Conservation (phyloP, 35 echinoderm and acorn worm species). For the Ophioderma brevispina region DNA sequence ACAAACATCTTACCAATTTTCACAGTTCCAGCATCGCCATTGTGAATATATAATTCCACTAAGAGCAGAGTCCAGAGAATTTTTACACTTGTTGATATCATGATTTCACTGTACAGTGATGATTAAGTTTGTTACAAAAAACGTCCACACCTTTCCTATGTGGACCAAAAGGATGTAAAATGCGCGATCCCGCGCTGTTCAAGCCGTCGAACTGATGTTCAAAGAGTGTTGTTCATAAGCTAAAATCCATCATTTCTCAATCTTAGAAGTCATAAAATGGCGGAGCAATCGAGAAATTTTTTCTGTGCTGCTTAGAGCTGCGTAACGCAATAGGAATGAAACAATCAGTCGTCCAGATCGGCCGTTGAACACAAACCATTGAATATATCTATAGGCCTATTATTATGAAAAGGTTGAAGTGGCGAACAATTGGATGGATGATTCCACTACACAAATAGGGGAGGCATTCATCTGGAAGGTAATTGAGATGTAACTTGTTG, state of each 20-base stretch:
- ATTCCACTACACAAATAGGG: neutral
- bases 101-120: neutral
- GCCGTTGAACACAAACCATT: neutral
- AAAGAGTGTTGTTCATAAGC: neutral
- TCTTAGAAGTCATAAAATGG: neutral
- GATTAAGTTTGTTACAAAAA: too few species aligned
- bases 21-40: conserved; percentile 18
- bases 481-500: too few species aligned
- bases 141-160: too few species aligned
- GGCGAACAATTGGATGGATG: neutral
- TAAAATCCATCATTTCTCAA: neutral
- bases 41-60: conserved; percentile 9
- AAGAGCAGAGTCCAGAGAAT: neutral
- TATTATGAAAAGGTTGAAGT: too few species aligned
- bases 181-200: too few species aligned
- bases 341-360: neutral
- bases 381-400: too few species aligned
- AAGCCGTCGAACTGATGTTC: too few species aligned
- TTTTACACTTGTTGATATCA: conserved; percentile 22
- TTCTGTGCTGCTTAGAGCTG: neutral
- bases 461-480: neutral
- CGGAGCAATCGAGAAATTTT: neutral
- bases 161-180: too few species aligned
- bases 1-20: conserved; percentile 28
- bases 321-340: neutral